phyloP scores from a whole-genome alignment of 92 coral and sea anemone genomes.

The Siderastrea radians region DNA sequence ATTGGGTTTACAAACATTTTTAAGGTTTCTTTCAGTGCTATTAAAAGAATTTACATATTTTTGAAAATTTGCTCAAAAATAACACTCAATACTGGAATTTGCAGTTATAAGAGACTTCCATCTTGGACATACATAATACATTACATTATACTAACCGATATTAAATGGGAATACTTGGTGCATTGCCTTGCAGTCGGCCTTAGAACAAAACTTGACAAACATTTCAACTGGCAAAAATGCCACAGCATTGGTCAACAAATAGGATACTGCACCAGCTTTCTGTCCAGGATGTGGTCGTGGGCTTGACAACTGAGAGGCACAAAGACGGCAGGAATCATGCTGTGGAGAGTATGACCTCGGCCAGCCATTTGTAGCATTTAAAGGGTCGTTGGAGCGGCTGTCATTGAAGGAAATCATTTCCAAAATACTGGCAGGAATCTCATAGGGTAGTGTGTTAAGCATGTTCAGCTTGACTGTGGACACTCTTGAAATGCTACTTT shows the following conservation, averaged over 20 bases:
- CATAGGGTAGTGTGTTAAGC: background rate
- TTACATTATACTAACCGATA: slow-evolving; percentile 23
- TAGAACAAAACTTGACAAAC: slow-evolving; percentile 35
- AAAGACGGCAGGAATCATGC: background rate
- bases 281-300: slow-evolving; percentile 40
- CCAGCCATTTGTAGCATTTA: background rate
- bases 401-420: background rate
- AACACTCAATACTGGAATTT: no score
- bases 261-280: background rate
- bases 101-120: no score
- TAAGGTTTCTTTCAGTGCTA: no score
- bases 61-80: no score
- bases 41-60: no score
- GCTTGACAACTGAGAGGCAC: background rate
- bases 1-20: no score
- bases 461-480: slow-evolving; percentile 4
- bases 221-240: slow-evolving; percentile 23
- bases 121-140: no score
- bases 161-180: slow-evolving; percentile 32
- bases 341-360: background rate
- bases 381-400: background rate
- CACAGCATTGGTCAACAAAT: slow-evolving; percentile 12
- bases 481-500: background rate
- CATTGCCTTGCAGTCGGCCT: slow-evolving; percentile 50
- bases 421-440: slow-evolving; percentile 9